These are phyloP conservation scores for Poeciliopsis turrubarensis DNA, from an alignment of 2,113 vertebrate species.

Conservation along the genomic window DNA sequence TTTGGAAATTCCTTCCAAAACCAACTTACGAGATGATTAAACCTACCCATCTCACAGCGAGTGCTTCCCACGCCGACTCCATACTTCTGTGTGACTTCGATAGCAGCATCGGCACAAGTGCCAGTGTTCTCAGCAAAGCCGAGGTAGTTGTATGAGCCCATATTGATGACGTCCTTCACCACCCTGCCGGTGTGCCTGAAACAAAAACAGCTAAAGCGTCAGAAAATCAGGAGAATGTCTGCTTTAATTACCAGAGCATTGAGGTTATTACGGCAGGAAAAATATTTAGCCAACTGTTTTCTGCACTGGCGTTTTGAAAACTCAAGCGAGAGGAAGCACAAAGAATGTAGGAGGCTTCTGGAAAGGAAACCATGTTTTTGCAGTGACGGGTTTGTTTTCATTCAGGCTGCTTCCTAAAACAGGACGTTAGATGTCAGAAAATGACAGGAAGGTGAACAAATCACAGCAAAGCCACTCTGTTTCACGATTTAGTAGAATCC, in stretches of 20 bases:
- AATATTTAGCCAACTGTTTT: background rate
- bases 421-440: too few species aligned
- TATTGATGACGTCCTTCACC: slow-evolving; percentile 93
- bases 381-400: background rate
- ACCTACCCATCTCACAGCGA: slow-evolving; percentile 92
- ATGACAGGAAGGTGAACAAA: too few species aligned
- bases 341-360: background rate
- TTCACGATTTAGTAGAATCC: too few species aligned
- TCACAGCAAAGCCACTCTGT: too few species aligned
- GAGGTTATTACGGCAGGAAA: background rate
- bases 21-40: too few species aligned
- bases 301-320: background rate
- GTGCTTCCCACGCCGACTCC: slow-evolving; percentile 91
- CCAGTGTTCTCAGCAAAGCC: slow-evolving; percentile 92
- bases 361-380: background rate
- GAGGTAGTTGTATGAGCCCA: slow-evolving; percentile 99
- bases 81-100: slow-evolving; percentile 82
- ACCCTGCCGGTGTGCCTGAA: slow-evolving; percentile 90
- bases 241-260: background rate
- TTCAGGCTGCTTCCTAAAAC: background rate
- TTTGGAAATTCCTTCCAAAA: too few species aligned
- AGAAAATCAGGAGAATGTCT: background rate
- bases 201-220: background rate
- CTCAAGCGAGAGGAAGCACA: background rate
- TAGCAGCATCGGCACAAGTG: slow-evolving; percentile 84